Evolutionary conservation across 2,797 vertebrate species (phyloP).

Genomic region (Coranthus polyacanthus): DNA sequence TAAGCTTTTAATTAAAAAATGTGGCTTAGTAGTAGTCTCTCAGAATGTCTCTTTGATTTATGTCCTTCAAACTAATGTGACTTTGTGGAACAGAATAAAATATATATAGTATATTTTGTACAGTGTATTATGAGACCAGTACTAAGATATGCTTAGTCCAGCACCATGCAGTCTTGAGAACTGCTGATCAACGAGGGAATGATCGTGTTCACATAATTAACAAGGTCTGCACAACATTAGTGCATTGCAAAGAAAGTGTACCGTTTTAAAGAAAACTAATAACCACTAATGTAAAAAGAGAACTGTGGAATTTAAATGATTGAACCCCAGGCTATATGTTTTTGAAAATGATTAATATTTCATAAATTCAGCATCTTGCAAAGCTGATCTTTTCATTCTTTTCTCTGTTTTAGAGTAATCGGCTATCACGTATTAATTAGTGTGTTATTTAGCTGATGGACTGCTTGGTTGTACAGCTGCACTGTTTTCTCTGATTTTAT

Average conservation of each 20-base stretch:
- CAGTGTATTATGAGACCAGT: not conserved
- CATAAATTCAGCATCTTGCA: no score
- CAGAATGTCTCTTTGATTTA: not conserved
- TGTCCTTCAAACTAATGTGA: not conserved
- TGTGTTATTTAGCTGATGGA: constrained; percentile 4
- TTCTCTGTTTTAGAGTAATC: not conserved
- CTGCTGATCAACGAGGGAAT: constrained; percentile 4
- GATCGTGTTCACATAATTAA: constrained; percentile 7
- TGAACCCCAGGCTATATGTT: not conserved
- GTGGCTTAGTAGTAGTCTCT: not conserved
- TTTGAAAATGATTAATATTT: not conserved
- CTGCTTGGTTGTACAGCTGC: constrained; percentile 26
- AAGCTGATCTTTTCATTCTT: constrained; percentile 15
- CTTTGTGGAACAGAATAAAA: not conserved
- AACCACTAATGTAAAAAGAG: not conserved
- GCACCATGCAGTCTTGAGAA: not conserved
- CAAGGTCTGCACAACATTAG: constrained; percentile 3
- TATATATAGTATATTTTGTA: no score
- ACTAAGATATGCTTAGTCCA: not conserved
- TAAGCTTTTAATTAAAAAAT: constrained; percentile 23
- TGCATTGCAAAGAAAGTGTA: not conserved
- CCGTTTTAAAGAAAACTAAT: not conserved
- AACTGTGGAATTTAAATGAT: constrained; percentile 16
- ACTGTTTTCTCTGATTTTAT: constrained; percentile 15
- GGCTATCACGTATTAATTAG: constrained; percentile 23